Percentiles rank a stretch among this genome's conserved stretches.
Evolutionary conservation across 64 coral and sea anemone species (phyloP).

Genomic region (Montipora capricornis): DNA sequence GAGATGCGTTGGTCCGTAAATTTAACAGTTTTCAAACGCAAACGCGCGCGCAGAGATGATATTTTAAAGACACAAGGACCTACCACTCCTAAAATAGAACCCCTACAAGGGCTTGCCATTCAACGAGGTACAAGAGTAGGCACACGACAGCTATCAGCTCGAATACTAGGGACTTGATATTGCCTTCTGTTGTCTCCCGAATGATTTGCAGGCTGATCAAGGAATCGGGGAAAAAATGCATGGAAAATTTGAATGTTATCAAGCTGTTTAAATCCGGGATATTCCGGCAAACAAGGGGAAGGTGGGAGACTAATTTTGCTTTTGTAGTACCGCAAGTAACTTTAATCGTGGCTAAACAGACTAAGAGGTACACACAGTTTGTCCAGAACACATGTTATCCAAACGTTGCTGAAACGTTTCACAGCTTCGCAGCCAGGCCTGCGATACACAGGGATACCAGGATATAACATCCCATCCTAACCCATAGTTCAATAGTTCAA

Average conservation of each 20-base stretch:
- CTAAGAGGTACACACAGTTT: no score
- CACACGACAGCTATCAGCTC: neutral
- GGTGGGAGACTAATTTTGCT: no score
- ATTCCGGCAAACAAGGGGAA: no score
- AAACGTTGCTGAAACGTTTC: no score
- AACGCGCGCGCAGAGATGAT: constrained; percentile 6
- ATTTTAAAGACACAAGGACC: neutral
- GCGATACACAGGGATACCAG: no score
- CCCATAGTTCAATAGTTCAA: no score
- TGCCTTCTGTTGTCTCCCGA: constrained; percentile 30
- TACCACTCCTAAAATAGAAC: neutral
- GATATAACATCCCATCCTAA: no score
- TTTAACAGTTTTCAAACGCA: constrained; percentile 11
- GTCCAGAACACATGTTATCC: no score
- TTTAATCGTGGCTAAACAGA: no score
- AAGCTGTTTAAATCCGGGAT: no score
- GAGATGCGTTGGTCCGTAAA: constrained; percentile 51
- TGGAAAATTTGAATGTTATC: neutral
- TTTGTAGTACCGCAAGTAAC: no score
- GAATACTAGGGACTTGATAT: constrained; percentile 26
- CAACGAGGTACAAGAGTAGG: constrained; percentile 25
- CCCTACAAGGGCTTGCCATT: constrained; percentile 33
- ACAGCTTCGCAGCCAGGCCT: no score
- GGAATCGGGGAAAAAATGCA: neutral
- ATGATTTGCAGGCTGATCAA: constrained; percentile 9